These are phyloP conservation scores for Tapirus indicus DNA, from an alignment of 2,797 vertebrate genomes.

Conservation along the genomic window DNA sequence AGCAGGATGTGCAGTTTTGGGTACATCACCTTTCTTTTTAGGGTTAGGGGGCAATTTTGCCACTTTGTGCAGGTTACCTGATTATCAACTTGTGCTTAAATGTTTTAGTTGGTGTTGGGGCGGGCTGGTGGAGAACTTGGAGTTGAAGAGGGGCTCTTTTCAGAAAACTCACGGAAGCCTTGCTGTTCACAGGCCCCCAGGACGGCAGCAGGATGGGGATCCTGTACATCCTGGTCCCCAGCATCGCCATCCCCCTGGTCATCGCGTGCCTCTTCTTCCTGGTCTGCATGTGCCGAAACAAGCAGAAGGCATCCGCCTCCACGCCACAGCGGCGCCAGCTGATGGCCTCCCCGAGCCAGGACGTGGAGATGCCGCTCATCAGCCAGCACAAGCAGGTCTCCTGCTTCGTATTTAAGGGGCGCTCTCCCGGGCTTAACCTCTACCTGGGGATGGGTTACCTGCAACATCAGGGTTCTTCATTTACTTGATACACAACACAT, in stretches of 20 bases:
- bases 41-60: too few relatives aligned
- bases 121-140: not conserved
- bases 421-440: not conserved
- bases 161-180: not conserved
- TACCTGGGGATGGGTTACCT: not conserved
- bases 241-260: conserved; percentile 95
- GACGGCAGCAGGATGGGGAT: conserved; percentile 96
- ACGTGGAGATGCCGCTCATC: conserved; percentile 96
- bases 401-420: accelerated
- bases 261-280: conserved; percentile 98
- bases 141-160: not conserved
- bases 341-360: conserved; percentile 93
- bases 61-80: accelerated
- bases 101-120: not conserved
- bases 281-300: conserved; percentile 97
- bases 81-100: not conserved
- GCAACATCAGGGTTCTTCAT: accelerated
- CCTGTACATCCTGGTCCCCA: conserved; percentile 97
- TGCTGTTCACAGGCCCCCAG: conserved; percentile 89
- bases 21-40: accelerated
- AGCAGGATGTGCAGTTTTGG: accelerated
- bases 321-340: conserved; percentile 93
- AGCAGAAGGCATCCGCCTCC: conserved; percentile 93
- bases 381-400: conserved; percentile 96
- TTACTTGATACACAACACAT: not conserved